Percentiles rank a stretch among this genome's conserved stretches.
Conservation (phyloP, 2,888 invertebrate genomes). For the Caenorhabditis uteleia region DNA sequence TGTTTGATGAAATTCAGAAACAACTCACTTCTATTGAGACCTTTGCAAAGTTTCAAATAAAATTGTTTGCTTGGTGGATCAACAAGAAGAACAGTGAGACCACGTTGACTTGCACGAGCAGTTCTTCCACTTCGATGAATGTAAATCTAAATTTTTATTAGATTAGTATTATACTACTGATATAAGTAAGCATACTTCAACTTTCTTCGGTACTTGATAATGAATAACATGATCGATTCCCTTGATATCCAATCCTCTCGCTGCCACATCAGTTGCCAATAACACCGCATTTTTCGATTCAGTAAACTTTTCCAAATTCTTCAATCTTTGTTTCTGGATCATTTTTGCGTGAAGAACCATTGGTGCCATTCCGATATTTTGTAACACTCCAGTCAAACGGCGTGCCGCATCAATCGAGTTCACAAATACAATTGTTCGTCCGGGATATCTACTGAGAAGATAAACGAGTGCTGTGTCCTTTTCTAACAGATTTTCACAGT, state of each 20-base stretch:
- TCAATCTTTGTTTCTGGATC: constrained; percentile 90
- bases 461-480: constrained; percentile 88
- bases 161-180: background rate
- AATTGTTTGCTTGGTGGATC: constrained; percentile 84
- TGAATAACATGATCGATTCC: constrained; percentile 92
- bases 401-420: constrained; percentile 82
- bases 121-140: constrained; percentile 96
- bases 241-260: constrained; percentile 93
- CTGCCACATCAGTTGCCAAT: constrained; percentile 93
- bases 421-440: constrained; percentile 86
- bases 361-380: constrained; percentile 72
- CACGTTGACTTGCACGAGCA: constrained; percentile 86
- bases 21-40: constrained; percentile 81
- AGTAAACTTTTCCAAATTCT: constrained; percentile 84
- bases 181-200: constrained; percentile 77
- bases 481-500: constrained; percentile 69
- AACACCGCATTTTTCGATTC: constrained; percentile 77
- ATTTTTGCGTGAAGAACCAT: constrained; percentile 78
- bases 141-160: constrained; percentile 83
- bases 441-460: constrained; percentile 83
- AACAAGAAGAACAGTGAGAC: constrained; percentile 88
- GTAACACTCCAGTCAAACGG: constrained; percentile 71
- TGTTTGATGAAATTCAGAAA: background rate
- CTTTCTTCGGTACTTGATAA: constrained; percentile 92
- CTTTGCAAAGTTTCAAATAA: constrained; percentile 81